Conservation (phyloP, 2,113 vertebrate genomes). For the Hippocampus abdominalis region DNA sequence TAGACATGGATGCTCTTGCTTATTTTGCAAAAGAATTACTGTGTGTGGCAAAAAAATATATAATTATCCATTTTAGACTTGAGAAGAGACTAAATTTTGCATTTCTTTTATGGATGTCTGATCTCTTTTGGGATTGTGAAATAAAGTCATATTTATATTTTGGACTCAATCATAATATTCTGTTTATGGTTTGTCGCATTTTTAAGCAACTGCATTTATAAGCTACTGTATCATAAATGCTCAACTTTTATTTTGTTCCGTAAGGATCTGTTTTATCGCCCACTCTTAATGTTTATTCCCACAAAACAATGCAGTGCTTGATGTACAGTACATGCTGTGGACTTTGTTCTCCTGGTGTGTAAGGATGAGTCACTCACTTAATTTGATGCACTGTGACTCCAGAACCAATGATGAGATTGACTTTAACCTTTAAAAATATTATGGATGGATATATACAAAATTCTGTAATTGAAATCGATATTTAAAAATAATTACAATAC, state of each 20-base stretch:
- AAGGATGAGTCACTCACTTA: constrained; percentile 20
- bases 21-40: constrained; percentile 71
- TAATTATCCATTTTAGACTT: constrained; percentile 69
- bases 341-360: constrained; percentile 14
- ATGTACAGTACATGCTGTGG: constrained; percentile 5
- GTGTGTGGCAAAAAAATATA: constrained; percentile 46
- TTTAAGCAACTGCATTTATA: neutral
- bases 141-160: constrained; percentile 80
- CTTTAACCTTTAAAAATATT: neutral
- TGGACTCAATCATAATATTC: constrained; percentile 58
- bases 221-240: neutral
- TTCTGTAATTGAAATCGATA: no score
- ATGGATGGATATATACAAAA: neutral
- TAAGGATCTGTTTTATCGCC: neutral
- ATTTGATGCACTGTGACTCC: constrained; percentile 15
- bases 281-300: neutral
- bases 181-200: constrained; percentile 4
- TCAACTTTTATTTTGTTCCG: neutral
- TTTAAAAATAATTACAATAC: no score
- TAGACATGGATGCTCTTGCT: constrained; percentile 66
- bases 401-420: neutral
- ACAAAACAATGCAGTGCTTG: neutral
- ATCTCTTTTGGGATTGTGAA: constrained; percentile 72
- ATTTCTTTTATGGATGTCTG: constrained; percentile 68
- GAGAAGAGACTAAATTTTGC: constrained; percentile 66